Evolutionary conservation across 2,113 vertebrate species (phyloP).

Genomic region (Nematolebias whitei): DNA sequence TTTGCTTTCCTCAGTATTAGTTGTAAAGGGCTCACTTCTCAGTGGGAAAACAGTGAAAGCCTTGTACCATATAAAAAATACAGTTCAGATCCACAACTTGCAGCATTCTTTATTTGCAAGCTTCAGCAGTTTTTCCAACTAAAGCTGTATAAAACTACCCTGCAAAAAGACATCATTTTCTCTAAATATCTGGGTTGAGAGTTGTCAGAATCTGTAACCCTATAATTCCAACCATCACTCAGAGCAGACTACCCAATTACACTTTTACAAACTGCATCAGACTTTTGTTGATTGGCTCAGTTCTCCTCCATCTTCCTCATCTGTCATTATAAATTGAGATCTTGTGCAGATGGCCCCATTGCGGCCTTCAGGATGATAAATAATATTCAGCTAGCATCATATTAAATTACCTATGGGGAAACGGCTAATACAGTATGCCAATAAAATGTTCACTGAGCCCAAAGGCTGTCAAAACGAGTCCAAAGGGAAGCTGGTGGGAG

Average conservation of each 20-base stretch:
- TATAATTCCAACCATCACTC: conserved; percentile 45
- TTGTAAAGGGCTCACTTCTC: background rate
- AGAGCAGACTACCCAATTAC: conserved; percentile 53
- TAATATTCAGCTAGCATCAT: conserved; percentile 59
- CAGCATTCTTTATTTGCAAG: conserved; percentile 15
- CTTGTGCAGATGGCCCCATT: conserved; percentile 40
- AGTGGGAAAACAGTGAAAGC: background rate
- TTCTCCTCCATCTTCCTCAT: conserved; percentile 54
- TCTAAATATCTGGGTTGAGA: conserved; percentile 33
- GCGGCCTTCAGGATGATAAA: conserved; percentile 65
- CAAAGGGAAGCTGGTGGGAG: conserved; percentile 33
- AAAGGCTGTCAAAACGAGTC: conserved; percentile 33
- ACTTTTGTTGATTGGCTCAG: conserved; percentile 44
- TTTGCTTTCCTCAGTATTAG: background rate
- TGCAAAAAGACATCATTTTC: conserved; percentile 58
- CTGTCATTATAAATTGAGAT: conserved; percentile 65
- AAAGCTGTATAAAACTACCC: conserved; percentile 41
- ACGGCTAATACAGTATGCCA: conserved; percentile 44
- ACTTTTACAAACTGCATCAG: conserved; percentile 48
- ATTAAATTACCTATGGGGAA: conserved; percentile 63
- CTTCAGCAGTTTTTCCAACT: conserved; percentile 42
- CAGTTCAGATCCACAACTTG: conserved; percentile 20
- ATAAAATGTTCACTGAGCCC: conserved; percentile 43
- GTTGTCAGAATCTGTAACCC: conserved; percentile 59
- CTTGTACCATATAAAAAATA: conserved; percentile 25